Conservation (phyloP, 1,140 invertebrate species). For the Rhizoglyphus robini region DNA sequence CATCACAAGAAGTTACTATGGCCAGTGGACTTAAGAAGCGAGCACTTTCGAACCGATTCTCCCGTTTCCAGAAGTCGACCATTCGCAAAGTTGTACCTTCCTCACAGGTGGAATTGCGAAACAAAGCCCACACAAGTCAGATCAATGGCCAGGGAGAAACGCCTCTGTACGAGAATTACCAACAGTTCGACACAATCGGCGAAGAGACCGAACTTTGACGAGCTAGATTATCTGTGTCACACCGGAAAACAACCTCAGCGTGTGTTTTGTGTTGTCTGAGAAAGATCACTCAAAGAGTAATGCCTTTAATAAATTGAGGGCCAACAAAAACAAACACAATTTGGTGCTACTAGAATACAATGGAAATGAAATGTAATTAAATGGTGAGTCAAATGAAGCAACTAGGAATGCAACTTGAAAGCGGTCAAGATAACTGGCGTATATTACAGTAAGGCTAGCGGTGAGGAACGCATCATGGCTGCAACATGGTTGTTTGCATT, state of each 20-base stretch:
- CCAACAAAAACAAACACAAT: not conserved
- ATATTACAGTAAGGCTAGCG: not conserved
- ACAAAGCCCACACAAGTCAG: not conserved
- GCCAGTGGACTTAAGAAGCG: slow-evolving; percentile 13
- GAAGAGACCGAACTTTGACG: slow-evolving; percentile 5
- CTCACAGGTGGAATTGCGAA: not conserved
- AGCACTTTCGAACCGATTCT: slow-evolving; percentile 11
- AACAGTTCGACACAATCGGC: slow-evolving; percentile 14
- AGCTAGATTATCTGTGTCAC: too few species aligned
- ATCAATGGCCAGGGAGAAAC: not conserved
- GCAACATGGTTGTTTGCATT: too few species aligned
- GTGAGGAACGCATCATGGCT: too few species aligned
- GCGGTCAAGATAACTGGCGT: not conserved
- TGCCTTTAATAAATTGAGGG: too few species aligned
- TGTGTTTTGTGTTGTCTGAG: too few species aligned
- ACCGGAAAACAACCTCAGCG: too few species aligned
- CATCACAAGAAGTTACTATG: not conserved
- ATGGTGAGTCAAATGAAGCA: too few species aligned
- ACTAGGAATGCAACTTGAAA: too few species aligned
- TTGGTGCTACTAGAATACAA: not conserved
- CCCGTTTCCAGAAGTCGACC: slow-evolving; percentile 17
- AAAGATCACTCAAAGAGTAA: too few species aligned
- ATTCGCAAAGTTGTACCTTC: slow-evolving; percentile 3
- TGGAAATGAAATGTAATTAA: not conserved
- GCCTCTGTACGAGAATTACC: slow-evolving; percentile 16